Percentiles rank a stretch among this genome's conserved stretches.
Evolutionary conservation across 37 sponge, comb jelly and placozoan species (phyloP).

Genomic region (Hexactinellida sp.): DNA sequence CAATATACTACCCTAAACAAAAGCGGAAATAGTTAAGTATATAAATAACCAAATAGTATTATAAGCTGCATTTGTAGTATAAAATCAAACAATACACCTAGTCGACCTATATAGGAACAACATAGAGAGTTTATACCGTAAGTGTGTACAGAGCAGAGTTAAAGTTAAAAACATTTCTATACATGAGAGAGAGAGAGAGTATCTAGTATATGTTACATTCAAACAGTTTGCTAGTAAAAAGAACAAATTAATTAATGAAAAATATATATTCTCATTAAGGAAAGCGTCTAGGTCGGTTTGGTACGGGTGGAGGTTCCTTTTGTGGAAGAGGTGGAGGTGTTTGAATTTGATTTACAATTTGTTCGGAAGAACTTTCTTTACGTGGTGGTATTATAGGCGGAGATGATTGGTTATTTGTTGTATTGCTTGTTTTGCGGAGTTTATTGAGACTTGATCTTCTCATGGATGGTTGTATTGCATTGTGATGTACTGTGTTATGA

Average conservation of each 20-base stretch:
- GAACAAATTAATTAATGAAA: constrained; percentile 9
- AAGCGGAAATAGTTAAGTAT: too few relatives aligned
- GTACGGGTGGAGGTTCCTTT: not conserved
- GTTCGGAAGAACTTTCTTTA: not conserved
- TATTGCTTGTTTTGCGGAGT: too few relatives aligned
- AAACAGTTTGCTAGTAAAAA: not conserved
- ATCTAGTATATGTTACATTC: constrained; percentile 5
- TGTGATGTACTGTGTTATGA: not conserved
- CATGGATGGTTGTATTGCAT: too few relatives aligned
- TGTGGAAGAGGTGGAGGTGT: not conserved
- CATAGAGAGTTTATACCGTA: not conserved
- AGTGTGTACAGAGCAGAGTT: not conserved
- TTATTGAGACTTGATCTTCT: too few relatives aligned
- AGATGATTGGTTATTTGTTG: too few relatives aligned
- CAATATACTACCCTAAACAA: too few relatives aligned
- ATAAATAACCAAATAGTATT: not conserved
- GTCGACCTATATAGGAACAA: not conserved
- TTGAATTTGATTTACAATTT: not conserved
- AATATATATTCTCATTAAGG: not conserved
- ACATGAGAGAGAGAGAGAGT: not conserved
- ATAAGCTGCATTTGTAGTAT: not conserved
- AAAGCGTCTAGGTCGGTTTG: not conserved
- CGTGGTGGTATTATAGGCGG: not conserved
- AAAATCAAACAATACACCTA: not conserved
- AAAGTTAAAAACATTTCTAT: constrained; percentile 13